Evolutionary conservation across 2,113 vertebrate genomes (phyloP).

Genomic region (Heterotilapia buettikoferi): DNA sequence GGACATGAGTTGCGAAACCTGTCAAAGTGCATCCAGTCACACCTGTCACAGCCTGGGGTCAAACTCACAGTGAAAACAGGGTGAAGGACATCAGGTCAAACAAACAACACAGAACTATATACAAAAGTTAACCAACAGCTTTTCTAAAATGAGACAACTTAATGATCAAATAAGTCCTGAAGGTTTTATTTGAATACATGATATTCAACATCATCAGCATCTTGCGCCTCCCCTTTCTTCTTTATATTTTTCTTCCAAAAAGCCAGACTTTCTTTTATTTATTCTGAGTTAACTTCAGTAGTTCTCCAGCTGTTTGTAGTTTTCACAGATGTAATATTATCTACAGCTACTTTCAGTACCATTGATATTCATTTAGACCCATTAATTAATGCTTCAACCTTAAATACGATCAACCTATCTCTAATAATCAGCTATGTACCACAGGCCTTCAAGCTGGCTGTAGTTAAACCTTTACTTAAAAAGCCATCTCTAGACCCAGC

Average conservation of each 20-base stretch:
- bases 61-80: neutral
- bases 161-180: neutral
- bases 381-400: too few species aligned
- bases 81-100: neutral
- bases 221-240: neutral
- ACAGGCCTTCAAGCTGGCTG: too few species aligned
- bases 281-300: neutral
- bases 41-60: conserved; percentile 12
- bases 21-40: conserved; percentile 34
- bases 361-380: neutral
- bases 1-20: conserved; percentile 21
- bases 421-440: too few species aligned
- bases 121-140: neutral
- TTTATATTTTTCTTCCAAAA: neutral
- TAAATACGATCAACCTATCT: too few species aligned
- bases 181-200: neutral
- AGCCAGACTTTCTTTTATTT: neutral
- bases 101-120: neutral
- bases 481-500: too few species aligned
- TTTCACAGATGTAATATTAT: neutral
- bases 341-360: neutral
- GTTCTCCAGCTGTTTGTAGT: neutral
- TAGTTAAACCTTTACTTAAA: too few species aligned
- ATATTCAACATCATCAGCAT: neutral
- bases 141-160: neutral